These are phyloP conservation scores for Thaleichthys pacificus DNA, from an alignment of 2,797 vertebrate genomes.

Conservation along the genomic window DNA sequence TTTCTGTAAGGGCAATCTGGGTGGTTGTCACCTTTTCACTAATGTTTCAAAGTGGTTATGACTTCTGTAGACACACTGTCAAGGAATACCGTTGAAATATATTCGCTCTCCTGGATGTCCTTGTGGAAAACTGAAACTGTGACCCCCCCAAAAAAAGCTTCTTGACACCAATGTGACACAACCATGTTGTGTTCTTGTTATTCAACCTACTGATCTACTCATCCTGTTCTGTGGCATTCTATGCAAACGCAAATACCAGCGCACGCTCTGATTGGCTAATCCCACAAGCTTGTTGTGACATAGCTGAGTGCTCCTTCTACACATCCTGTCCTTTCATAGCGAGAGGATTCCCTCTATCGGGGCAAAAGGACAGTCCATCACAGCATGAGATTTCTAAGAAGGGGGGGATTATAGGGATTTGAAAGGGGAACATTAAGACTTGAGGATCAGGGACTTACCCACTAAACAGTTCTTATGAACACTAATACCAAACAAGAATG, in stretches of 20 bases:
- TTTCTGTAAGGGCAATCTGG: no score
- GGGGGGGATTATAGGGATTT: background rate
- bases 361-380: background rate
- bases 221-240: background rate
- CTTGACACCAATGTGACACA: no score
- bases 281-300: background rate
- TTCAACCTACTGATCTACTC: no score
- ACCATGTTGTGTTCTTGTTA: no score
- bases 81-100: no score
- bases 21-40: no score
- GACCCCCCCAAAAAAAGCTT: no score
- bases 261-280: background rate
- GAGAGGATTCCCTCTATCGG: background rate
- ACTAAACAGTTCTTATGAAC: background rate
- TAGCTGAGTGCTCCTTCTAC: background rate
- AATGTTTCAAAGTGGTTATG: no score
- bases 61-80: no score
- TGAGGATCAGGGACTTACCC: background rate
- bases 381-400: background rate
- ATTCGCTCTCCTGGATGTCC: no score
- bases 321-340: no score
- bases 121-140: no score
- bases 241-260: background rate
- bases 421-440: background rate
- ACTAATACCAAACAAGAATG: background rate